Base-by-base conservation (phyloP, 2,888 invertebrate genomes). In the Colostygia pectinataria region DNA sequence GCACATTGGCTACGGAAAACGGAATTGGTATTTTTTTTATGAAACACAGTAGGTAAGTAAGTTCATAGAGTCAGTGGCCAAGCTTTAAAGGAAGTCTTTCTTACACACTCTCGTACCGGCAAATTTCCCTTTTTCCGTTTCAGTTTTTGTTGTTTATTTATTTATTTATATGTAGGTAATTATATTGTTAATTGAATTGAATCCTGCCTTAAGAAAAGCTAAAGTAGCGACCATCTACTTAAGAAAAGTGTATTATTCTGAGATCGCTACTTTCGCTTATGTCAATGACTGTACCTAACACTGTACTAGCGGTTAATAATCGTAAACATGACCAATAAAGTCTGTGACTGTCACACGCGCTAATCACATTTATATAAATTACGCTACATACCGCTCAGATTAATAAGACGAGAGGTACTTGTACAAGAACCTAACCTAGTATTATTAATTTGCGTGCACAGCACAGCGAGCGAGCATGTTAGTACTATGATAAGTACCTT, bases 281-380 rank as follows among this genome's bases (percentile, higher is more conserved):
- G 12, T 9, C 2, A 10, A 42, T 27, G 64, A 61, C 51, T 60
- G 59, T 61, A 61, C 63, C 58, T 61, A 61, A 63, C 58, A 63
- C 52, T 59, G 58, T 61, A 58, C 63, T 60, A 64, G 62, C 63
- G 59, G 66, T 65, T 67, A 67, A 65, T 63, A 65, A 59, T 64
- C 60, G 57, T 63, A 67, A 68, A 73, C 73, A 73, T 61, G 67
- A 55, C 56, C 67, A 69, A 73, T 75, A 74, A 74, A 71, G 65
- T 71, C 57, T 47, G 67, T 40, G 62, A 61, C 65, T 66, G 68
- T 68, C 67, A 68, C 68, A 66, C 61, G 60, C 61, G 55, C 71
- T 68, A 70, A 74, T 72, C 68, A 74, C 64, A 67, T 65, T 65
- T 62, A 63, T 68, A 66, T 47, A 57, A 53, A 53, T 60, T 60